Percentiles rank a stretch among this genome's conserved stretches.
phyloP scores from a whole-genome alignment of 2,797 vertebrate species.

The Cossypha heuglini region DNA sequence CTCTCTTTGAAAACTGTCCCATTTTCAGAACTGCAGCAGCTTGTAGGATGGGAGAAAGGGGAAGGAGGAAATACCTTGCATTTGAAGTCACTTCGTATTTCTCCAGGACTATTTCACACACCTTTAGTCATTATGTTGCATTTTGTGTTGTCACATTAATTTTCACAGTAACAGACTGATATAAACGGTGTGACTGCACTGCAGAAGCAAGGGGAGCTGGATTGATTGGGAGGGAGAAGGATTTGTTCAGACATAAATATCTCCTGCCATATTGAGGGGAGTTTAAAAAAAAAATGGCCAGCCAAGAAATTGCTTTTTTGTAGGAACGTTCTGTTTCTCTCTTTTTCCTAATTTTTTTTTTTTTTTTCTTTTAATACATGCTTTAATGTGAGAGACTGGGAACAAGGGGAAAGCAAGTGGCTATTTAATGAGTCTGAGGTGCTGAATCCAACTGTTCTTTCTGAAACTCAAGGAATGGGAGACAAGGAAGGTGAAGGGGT shows the following conservation, averaged over 20 bases:
- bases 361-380: neutral
- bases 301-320: conserved; percentile 65
- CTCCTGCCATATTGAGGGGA: conserved; percentile 63
- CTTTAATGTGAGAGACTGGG: conserved; percentile 3
- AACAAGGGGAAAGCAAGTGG: neutral
- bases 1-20: conserved; percentile 67
- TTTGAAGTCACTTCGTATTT: conserved; percentile 29
- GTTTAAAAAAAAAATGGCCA: conserved; percentile 44
- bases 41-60: conserved; percentile 51
- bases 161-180: conserved; percentile 52
- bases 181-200: neutral
- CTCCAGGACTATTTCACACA: conserved; percentile 46
- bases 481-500: neutral
- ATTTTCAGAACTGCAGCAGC: conserved; percentile 63
- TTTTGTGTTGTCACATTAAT: conserved; percentile 59
- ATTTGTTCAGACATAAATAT: conserved; percentile 70
- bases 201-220: conserved; percentile 39
- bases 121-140: conserved; percentile 32
- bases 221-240: conserved; percentile 48
- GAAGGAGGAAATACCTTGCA: conserved; percentile 58
- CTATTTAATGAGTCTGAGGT: neutral
- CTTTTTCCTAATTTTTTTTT: neutral
- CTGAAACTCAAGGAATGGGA: neutral
- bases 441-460: neutral
- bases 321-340: conserved; percentile 46